Evolutionary conservation across 2,113 vertebrate genomes (phyloP), one percentile per base, ranked within the genome.

Genomic region (Ameiurus melas): DNA sequence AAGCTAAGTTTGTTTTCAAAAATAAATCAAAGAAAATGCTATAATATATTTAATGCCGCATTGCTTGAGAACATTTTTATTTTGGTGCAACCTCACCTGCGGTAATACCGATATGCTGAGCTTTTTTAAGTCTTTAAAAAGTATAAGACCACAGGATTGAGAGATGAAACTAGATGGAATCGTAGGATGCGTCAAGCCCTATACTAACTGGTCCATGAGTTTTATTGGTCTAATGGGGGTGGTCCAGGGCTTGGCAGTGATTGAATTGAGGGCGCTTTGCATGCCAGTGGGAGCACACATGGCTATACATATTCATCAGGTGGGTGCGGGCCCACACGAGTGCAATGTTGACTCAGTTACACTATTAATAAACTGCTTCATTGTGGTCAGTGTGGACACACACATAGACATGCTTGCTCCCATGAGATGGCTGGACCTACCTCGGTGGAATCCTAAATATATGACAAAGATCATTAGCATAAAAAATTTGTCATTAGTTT

Each of bases 261-360:
- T 71, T 51, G 22, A 66, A 39, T 16, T 55, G 55, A 84, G 70
- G 83, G 86, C 73, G 47, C 62, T 77, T 86, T 20, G 47, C 77
- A 80, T 82, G 58, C 85, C 66, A 80, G 89, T 85, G 70, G 57
- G 80, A 71, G 58, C 73, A 88, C 71, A 88, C 89, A 78, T 90
- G 89, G 47, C 79, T 89, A 86, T 91, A 83, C 90, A 92, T 91
- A 91, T 90, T 90, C 89, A 91, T 85, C n/a, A 83, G 33, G 64
- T 71, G 71, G 77, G 47, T 80, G 70, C 84, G 78, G 68, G 36
- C 87, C 85, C 79, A 89, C 82, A 90, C 84, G 19, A 62, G 53
- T 82, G 68, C 70, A 64, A 85, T 84, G 86, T 82, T 88, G 71
- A 85, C 81, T 85, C 27, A 82, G 89, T 87, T 47, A 75, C 86